A percentile compares a stretch with the other conserved stretches of the same genome.
These are phyloP conservation scores for Catostylus mosaicus DNA, from an alignment of 30 jellyfish, hydroid and myxozoan genomes.

Conservation along the genomic window DNA sequence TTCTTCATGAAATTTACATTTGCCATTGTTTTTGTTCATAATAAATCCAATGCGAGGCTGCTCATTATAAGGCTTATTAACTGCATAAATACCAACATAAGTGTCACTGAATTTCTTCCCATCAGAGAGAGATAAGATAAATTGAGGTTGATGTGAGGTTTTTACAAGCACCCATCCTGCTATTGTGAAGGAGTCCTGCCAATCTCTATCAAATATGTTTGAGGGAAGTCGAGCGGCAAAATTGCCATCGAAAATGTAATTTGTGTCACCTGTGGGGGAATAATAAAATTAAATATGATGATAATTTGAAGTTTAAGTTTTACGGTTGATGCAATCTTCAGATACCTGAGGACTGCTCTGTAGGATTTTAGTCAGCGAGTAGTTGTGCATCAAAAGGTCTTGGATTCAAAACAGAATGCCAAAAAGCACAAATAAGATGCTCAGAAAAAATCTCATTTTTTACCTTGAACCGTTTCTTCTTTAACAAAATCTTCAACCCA, in stretches of 20 bases:
- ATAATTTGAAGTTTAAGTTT: too few species aligned
- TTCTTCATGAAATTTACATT: slow-evolving; percentile 63
- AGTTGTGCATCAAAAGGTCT: too few species aligned
- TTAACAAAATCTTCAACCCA: slow-evolving; percentile 56
- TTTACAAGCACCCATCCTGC: slow-evolving; percentile 65
- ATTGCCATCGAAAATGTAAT: slow-evolving; percentile 63
- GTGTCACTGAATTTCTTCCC: slow-evolving; percentile 54
- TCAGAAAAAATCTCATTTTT: neutral
- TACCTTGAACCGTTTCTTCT: slow-evolving; percentile 77
- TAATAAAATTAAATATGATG: neutral
- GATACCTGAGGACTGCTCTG: too few species aligned
- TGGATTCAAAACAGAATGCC: too few species aligned
- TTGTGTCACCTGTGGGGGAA: slow-evolving; percentile 55
- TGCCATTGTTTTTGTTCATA: slow-evolving; percentile 65
- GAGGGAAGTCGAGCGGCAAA: slow-evolving; percentile 65
- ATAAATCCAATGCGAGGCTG: slow-evolving; percentile 74
- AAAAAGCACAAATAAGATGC: too few species aligned
- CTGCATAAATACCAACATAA: slow-evolving; percentile 61
- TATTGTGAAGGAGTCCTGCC: slow-evolving; percentile 67
- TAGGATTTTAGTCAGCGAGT: too few species aligned
- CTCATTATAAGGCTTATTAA: slow-evolving; percentile 17
- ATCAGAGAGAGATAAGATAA: slow-evolving; percentile 62
- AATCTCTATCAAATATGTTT: slow-evolving; percentile 21
- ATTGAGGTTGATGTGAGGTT: slow-evolving; percentile 50
- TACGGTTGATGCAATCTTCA: too few species aligned